Evolutionary conservation across 1,140 invertebrate genomes (phyloP), one percentile per base, ranked within the genome.

Genomic region (Hyphantria cunea): DNA sequence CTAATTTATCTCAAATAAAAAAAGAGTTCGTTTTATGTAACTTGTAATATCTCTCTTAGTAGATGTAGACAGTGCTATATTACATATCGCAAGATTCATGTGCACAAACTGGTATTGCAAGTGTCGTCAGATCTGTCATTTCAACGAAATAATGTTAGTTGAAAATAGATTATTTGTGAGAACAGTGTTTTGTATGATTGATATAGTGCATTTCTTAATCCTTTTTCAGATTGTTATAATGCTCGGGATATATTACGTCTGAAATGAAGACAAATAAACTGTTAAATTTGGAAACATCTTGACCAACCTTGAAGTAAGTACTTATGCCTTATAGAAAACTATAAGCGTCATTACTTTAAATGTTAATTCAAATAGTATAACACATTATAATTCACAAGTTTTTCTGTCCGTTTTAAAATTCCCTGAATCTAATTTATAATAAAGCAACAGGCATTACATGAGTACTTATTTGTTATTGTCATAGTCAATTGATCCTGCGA

Each of bases 261-360:
- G 84, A 84, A 84, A 90, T 90, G 87, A 86, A 76, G 85, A 73
- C 72, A 66, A 71, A 70, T 68, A 71, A 72, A 68, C 72, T 73
- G 72, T 75, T 82, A 34, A 78, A 79, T 72, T 74, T 86, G 74
- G 80, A 80, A 85, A 82, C 78, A 83, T 87, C 87, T 89, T 90
- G 87, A 90, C 84, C 83, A 89, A 86, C 84, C 84, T 86, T 85
- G 82, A 89, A 90, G 87, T 90, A 65, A 90, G 87, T 90, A 81
- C 65, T 62, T 50, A 13, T 56, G 49, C 53, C 62, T 68, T 49
- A 44, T 48, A 32, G 45, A 48, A 44, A 52, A 61, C 48, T 60
- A 65, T 25, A 74, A 70, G 69, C 69, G 70, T 74, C 64, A 68
- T 73, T 41, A 47, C 31, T 39, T 47, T 25, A 25, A 25, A 25